These are phyloP conservation scores for Antennarius maculatus DNA, from an alignment of 2,797 vertebrate genomes.

Conservation along the genomic window DNA sequence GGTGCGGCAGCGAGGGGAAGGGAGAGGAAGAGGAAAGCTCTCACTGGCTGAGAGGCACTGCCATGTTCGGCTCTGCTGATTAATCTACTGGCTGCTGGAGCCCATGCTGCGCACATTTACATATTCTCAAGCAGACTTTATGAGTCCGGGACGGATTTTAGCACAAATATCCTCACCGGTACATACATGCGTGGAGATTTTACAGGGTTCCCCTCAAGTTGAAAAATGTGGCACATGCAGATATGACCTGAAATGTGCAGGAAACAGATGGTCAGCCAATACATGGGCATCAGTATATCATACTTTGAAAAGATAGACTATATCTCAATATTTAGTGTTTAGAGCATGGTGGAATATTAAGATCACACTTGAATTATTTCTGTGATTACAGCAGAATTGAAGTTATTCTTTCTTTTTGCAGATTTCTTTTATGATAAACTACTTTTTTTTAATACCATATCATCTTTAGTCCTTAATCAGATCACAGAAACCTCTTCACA, in stretches of 20 bases:
- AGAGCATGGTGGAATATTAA: neutral
- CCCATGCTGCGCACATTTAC: conserved; percentile 81
- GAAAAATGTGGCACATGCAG: conserved; percentile 71
- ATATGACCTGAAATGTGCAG: conserved; percentile 65
- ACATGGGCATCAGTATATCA: conserved; percentile 42
- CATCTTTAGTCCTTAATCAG: too few species aligned
- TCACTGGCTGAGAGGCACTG: conserved; percentile 67
- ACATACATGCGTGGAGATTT: conserved; percentile 63
- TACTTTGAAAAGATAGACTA: conserved; percentile 8
- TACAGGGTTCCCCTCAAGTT: conserved; percentile 63
- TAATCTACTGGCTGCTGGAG: conserved; percentile 78
- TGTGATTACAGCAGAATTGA: too few species aligned
- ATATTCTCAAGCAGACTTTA: conserved; percentile 77
- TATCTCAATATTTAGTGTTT: neutral
- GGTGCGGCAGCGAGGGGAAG: conserved; percentile 50
- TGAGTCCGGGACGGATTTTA: conserved; percentile 63
- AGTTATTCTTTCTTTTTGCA: too few species aligned
- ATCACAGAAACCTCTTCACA: too few species aligned
- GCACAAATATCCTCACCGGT: conserved; percentile 71
- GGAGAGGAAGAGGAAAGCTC: conserved; percentile 50
- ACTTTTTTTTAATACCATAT: too few species aligned
- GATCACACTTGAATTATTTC: too few species aligned
- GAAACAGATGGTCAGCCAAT: conserved; percentile 63
- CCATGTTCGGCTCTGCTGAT: conserved; percentile 72
- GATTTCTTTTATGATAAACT: too few species aligned